Evolutionary conservation across 1,140 invertebrate species (phyloP).

Genomic region (Ips nitidus): DNA sequence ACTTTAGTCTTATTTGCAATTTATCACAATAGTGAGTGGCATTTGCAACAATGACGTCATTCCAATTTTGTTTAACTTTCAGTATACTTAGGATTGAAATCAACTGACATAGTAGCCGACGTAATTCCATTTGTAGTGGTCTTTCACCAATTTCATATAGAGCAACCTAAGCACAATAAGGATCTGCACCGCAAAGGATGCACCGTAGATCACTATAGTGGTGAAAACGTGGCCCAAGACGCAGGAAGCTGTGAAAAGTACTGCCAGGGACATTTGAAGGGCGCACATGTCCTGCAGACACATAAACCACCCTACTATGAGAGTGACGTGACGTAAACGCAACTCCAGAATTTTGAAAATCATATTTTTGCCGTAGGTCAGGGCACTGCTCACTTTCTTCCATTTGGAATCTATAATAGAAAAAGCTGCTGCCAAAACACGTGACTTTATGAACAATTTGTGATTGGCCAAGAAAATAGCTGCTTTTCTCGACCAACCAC

Average conservation of each 20-base stretch:
- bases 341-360: slow-evolving; percentile 11
- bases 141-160: slow-evolving; percentile 12
- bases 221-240: slow-evolving; percentile 1
- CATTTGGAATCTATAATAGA: slow-evolving; percentile 8
- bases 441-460: neutral
- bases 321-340: slow-evolving; percentile 10
- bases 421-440: neutral
- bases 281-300: slow-evolving; percentile 22
- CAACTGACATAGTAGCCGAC: slow-evolving; percentile 25
- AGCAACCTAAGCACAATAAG: slow-evolving; percentile 12
- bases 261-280: neutral
- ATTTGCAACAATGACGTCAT: too few species aligned
- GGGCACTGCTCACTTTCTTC: neutral
- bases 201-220: neutral
- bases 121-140: slow-evolving; percentile 18
- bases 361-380: slow-evolving; percentile 2
- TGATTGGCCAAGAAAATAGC: too few species aligned
- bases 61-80: neutral
- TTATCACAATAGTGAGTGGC: too few species aligned
- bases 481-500: too few species aligned
- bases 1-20: too few species aligned
- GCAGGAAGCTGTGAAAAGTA: slow-evolving; percentile 20
- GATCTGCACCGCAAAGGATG: slow-evolving; percentile 9
- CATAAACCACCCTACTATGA: slow-evolving; percentile 23
- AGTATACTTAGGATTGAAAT: neutral